phyloP scores from a whole-genome alignment of 2,113 vertebrate genomes.

The Tetraodon nigroviridis region DNA sequence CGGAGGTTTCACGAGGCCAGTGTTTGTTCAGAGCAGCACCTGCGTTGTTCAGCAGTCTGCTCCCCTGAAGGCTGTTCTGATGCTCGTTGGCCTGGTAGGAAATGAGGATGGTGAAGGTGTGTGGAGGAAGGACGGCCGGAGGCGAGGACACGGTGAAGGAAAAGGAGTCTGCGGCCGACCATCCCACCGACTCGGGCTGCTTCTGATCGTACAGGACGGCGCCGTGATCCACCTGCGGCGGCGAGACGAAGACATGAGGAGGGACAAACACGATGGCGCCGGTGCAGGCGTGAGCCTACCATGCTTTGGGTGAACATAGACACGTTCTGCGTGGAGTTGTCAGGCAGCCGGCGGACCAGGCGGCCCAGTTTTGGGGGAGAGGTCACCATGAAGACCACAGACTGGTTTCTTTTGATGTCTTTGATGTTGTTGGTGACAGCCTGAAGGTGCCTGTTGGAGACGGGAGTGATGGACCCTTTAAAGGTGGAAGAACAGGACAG shows the following conservation, averaged over 20 bases:
- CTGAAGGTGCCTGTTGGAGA: conserved; percentile 76
- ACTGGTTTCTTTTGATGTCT: conserved; percentile 70
- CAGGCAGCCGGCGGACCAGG: conserved; percentile 66
- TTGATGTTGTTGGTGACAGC: conserved; percentile 76
- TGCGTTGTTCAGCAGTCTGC: conserved; percentile 78
- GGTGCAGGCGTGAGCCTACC: conserved; percentile 64
- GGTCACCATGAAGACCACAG: conserved; percentile 72
- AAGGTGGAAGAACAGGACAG: background rate
- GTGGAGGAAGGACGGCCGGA: conserved; percentile 75
- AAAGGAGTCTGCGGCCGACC: conserved; percentile 79
- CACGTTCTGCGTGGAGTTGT: conserved; percentile 72
- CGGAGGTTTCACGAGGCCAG: no score
- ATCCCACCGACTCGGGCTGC: conserved; percentile 61
- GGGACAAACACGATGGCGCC: background rate
- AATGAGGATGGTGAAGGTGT: conserved; percentile 79
- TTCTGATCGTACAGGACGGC: conserved; percentile 78
- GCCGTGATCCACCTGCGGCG: conserved; percentile 75
- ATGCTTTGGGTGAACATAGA: conserved; percentile 81
- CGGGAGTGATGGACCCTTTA: conserved; percentile 74
- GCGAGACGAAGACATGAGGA: background rate
- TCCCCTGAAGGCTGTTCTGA: conserved; percentile 49
- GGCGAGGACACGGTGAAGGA: conserved; percentile 76
- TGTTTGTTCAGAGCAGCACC: conserved; percentile 54
- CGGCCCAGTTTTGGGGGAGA: conserved; percentile 76
- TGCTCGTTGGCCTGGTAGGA: conserved; percentile 69